phyloP scores from a whole-genome alignment of 2,888 invertebrate species.

The Meteorus colon region DNA sequence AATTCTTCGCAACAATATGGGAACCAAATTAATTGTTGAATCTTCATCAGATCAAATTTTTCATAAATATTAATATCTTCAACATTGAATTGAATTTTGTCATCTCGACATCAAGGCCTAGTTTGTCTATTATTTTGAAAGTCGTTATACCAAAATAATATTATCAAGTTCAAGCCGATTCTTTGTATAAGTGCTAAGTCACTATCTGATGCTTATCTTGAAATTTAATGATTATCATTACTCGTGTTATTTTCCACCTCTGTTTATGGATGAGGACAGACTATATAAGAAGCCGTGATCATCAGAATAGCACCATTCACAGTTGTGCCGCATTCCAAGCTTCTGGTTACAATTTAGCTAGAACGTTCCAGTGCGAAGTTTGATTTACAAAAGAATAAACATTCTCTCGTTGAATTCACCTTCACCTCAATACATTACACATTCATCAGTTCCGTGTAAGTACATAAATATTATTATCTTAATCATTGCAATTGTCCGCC shows the following conservation, averaged over 20 bases:
- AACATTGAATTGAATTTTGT: background rate
- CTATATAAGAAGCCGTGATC: constrained; percentile 58
- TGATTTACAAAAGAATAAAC: constrained; percentile 8
- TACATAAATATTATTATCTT: constrained; percentile 5
- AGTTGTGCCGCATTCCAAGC: constrained; percentile 60
- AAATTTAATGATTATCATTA: constrained; percentile 6
- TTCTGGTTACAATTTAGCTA: constrained; percentile 33
- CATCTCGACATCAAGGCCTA: background rate
- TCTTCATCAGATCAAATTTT: constrained; percentile 1
- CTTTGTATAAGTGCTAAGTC: too few relatives aligned
- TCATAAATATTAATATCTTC: background rate
- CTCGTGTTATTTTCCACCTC: background rate
- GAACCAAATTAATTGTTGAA: background rate
- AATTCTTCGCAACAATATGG: too few relatives aligned
- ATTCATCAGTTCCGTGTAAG: constrained; percentile 6
- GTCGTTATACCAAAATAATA: background rate
- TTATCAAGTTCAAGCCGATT: background rate
- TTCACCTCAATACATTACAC: constrained; percentile 25
- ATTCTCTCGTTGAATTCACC: constrained; percentile 23
- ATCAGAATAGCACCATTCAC: constrained; percentile 63
- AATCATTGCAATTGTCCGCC: background rate
- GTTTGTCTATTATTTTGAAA: background rate
- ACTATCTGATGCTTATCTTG: background rate
- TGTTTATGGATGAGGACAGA: constrained; percentile 27
- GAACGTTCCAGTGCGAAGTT: constrained; percentile 47